Evolutionary conservation across 2,888 invertebrate species (phyloP).

Genomic region (Stenchaetothrips biformis): DNA sequence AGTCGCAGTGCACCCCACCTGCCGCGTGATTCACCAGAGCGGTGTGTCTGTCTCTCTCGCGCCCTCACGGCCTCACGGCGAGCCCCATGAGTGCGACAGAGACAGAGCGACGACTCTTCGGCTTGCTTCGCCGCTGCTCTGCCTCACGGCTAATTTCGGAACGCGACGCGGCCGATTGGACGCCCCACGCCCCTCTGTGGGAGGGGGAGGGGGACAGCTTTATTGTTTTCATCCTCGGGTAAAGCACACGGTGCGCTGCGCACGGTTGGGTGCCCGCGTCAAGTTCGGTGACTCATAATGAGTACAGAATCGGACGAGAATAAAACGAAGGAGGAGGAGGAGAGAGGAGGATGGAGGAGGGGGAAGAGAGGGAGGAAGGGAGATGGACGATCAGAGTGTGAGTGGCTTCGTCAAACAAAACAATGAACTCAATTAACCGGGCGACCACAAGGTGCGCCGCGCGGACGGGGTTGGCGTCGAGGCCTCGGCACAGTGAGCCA

Average conservation of each 20-base stretch:
- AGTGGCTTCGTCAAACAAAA: constrained; percentile 18
- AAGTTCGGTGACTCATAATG: background rate
- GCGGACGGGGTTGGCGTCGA: background rate
- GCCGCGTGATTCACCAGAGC: too few species aligned
- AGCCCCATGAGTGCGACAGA: too few species aligned
- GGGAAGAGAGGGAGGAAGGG: background rate
- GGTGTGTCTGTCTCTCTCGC: too few species aligned
- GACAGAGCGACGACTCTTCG: too few species aligned
- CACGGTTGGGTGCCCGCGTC: background rate
- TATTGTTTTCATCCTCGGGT: background rate
- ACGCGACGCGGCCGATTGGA: too few species aligned
- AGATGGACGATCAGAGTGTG: background rate
- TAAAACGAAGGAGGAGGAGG: background rate
- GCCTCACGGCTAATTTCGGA: too few species aligned
- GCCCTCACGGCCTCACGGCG: too few species aligned
- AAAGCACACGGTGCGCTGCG: background rate
- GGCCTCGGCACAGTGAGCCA: too few species aligned
- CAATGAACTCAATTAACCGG: constrained; percentile 14
- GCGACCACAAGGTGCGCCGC: background rate
- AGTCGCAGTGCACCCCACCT: too few species aligned
- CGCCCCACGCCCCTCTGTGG: too few species aligned
- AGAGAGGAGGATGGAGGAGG: background rate
- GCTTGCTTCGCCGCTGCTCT: too few species aligned
- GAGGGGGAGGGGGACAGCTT: background rate
- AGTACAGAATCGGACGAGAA: background rate